Conservation (phyloP, 2,113 vertebrate species). For the Vulpes vulpes region DNA sequence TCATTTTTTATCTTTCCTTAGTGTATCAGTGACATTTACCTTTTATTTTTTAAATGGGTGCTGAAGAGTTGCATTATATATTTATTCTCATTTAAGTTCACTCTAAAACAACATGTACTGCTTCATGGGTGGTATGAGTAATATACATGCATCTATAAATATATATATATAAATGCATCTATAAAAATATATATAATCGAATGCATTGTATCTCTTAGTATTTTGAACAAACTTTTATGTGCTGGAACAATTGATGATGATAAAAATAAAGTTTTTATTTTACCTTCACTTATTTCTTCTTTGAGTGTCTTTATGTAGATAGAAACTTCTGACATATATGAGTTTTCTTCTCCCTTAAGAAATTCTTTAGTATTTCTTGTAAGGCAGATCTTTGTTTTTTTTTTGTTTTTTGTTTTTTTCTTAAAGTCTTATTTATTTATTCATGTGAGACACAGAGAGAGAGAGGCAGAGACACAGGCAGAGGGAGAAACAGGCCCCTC, state of each 20-base stretch:
- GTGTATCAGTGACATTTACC: not conserved
- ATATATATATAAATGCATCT: not conserved
- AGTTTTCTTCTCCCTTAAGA: not conserved
- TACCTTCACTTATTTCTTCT: not conserved
- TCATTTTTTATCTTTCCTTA: not conserved
- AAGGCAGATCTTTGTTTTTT: not conserved
- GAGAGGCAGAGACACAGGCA: no score
- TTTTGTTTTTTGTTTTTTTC: no score
- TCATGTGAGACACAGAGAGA: no score
- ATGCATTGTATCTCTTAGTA: not conserved
- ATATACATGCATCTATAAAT: not conserved
- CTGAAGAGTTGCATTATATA: not conserved
- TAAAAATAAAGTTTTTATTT: not conserved
- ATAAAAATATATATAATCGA: not conserved
- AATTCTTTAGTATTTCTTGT: not conserved
- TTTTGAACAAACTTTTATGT: not conserved
- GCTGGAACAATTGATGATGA: not conserved
- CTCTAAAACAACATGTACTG: not conserved
- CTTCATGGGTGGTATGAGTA: not conserved
- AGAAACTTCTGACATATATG: not conserved
- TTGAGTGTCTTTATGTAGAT: not conserved
- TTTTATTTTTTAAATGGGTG: not conserved
- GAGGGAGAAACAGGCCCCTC: no score
- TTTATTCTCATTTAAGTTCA: not conserved
- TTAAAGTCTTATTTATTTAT: no score